Evolutionary conservation across 2,797 vertebrate species (phyloP), one percentile per base, ranked within the genome.

Genomic region (Parauchenoglanis ngamensis): DNA sequence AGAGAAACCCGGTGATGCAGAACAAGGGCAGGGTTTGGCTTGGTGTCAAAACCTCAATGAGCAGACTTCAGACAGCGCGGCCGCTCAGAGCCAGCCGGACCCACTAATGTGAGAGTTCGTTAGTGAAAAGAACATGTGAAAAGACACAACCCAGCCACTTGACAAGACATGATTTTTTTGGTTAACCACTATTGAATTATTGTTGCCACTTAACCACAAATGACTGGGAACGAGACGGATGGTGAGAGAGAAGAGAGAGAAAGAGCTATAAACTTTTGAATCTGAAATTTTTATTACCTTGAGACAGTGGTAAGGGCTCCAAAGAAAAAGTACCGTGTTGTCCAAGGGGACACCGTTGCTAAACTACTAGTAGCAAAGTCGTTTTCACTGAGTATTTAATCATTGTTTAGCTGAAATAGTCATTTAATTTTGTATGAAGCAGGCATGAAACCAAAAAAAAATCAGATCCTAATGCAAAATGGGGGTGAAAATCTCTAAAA

Each of bases 171-270:
- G 83, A 86, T 76, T 77, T 85, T 85, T 40, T 86, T 90, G 85
- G 86, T 90, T 88, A 89, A 88, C 86, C 88, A 72, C 86, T 63
- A 83, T 35, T 77, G 80, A 85, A 89, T 89, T 78, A 87, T 88
- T 72, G 86, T 63, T 54, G 40, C 86, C 79, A 56, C 81, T 87
- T 83, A 79, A 88, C 85, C 87, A 81, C 83, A 86, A 84, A 87
- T 46, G 81, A 86, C 87, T 28, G 31, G 75, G 54, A 89, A 87
- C 61, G 21, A 86, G 75, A 84, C 10, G 44, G 65, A 86, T 19
- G 49, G 70, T 67, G 59, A 79, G 70, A 91, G 93, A 86, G 92
- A 90, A 90, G 90, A 90, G 90, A 91, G 93, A 88, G 85, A 93
- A 89, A 89, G 89, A 90, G 91, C 90, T 92, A 25, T 35, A 84